Percentiles rank a stretch among this genome's conserved stretches.
Evolutionary conservation across 2,888 invertebrate genomes (phyloP).

Genomic region (Zygaena filipendulae): DNA sequence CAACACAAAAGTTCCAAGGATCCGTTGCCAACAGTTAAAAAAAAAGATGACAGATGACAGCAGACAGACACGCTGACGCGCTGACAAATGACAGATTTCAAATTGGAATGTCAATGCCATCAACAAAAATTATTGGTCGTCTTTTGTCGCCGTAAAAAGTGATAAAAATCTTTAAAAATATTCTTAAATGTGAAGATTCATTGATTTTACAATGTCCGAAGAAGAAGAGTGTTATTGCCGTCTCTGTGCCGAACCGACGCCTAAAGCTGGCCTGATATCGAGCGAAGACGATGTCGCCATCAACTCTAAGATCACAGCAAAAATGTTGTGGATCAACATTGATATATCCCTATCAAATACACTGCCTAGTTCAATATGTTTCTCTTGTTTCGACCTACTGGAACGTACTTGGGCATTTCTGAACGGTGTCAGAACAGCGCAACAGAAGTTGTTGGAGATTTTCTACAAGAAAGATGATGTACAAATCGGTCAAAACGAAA

Average conservation of each 20-base stretch:
- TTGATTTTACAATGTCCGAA: constrained; percentile 36
- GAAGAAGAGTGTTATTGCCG: constrained; percentile 43
- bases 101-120: too few species aligned
- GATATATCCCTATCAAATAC: constrained; percentile 30
- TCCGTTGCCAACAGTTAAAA: too few species aligned
- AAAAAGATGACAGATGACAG: too few species aligned
- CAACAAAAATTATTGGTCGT: too few species aligned
- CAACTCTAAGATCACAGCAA: constrained; percentile 39
- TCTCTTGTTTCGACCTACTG: constrained; percentile 49
- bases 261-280: constrained; percentile 35
- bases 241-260: constrained; percentile 52
- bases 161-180: too few species aligned
- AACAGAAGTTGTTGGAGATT: constrained; percentile 36
- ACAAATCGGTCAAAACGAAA: too few species aligned
- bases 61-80: too few species aligned
- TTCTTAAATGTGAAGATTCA: too few species aligned
- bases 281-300: constrained; percentile 43
- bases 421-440: constrained; percentile 42
- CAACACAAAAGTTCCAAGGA: too few species aligned
- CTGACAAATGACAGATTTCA: too few species aligned
- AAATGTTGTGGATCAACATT: constrained; percentile 56
- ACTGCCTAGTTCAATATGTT: constrained; percentile 51
- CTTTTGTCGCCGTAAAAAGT: too few species aligned
- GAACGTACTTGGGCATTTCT: constrained; percentile 54
- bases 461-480: constrained; percentile 18